Evolutionary conservation across 1,140 invertebrate genomes (phyloP).

Genomic region (Diprion similis): DNA sequence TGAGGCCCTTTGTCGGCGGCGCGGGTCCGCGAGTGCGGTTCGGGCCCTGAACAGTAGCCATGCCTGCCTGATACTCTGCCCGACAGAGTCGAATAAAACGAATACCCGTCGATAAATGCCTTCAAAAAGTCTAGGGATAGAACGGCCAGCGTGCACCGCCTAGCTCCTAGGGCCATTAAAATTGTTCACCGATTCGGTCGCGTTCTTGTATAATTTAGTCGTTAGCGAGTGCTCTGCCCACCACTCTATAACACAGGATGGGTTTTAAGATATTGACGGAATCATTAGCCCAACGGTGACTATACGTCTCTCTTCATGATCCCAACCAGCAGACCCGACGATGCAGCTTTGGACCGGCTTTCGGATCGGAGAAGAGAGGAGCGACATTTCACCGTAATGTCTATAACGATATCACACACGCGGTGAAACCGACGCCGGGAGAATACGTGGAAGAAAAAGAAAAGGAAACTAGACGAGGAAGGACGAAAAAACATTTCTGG

Average conservation of each 20-base stretch:
- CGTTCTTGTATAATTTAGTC: constrained; percentile 17
- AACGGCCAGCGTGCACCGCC: too few relatives aligned
- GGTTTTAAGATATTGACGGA: constrained; percentile 18
- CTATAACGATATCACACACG: neutral
- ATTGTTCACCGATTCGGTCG: constrained; percentile 10
- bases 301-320: neutral
- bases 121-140: neutral
- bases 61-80: neutral
- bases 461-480: neutral
- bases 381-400: too few relatives aligned
- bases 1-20: constrained; percentile 8
- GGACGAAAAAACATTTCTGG: too few relatives aligned
- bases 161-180: constrained; percentile 6
- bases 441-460: neutral
- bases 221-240: constrained; percentile 1
- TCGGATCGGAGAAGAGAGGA: too few relatives aligned
- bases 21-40: neutral
- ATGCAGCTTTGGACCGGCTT: neutral
- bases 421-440: neutral
- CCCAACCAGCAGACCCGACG: neutral
- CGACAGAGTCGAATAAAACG: neutral
- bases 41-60: neutral
- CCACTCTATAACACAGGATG: constrained; percentile 4
- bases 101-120: constrained; percentile 4
- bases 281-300: constrained; percentile 1